Evolutionary conservation across 1,140 invertebrate genomes (phyloP).

Genomic region (Coboldia fuscipes): DNA sequence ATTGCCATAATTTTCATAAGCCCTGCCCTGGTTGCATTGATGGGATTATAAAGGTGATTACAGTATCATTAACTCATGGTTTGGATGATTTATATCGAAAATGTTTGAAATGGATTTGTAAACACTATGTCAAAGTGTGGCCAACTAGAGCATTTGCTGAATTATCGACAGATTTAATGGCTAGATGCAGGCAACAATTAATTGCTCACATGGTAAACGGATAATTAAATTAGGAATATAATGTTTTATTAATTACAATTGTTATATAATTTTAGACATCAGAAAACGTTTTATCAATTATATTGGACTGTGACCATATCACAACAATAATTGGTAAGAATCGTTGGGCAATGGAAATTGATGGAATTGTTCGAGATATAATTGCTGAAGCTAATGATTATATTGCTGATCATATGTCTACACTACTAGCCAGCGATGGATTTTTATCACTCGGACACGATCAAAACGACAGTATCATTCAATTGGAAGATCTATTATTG

Average conservation of each 20-base stretch:
- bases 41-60: slow-evolving; percentile 63
- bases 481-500: slow-evolving; percentile 40
- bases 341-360: slow-evolving; percentile 48
- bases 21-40: slow-evolving; percentile 54
- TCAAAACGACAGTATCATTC: slow-evolving; percentile 33
- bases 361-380: slow-evolving; percentile 38
- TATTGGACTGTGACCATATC: slow-evolving; percentile 46
- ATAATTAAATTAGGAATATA: neutral
- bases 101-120: slow-evolving; percentile 65
- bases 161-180: slow-evolving; percentile 54
- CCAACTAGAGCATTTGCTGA: slow-evolving; percentile 64
- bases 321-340: slow-evolving; percentile 41
- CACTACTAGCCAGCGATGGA: slow-evolving; percentile 34
- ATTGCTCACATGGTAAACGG: slow-evolving; percentile 29
- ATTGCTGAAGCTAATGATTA: slow-evolving; percentile 40
- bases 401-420: slow-evolving; percentile 38
- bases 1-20: slow-evolving; percentile 55
- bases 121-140: slow-evolving; percentile 68
- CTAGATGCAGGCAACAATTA: slow-evolving; percentile 62
- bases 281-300: slow-evolving; percentile 38
- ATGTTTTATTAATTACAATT: neutral
- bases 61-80: slow-evolving; percentile 58
- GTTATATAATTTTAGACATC: slow-evolving; percentile 22
- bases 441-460: slow-evolving; percentile 40
- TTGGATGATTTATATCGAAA: slow-evolving; percentile 71